Conservation (phyloP, 2,797 vertebrate species). For the Petrocephalus sullivani region DNA sequence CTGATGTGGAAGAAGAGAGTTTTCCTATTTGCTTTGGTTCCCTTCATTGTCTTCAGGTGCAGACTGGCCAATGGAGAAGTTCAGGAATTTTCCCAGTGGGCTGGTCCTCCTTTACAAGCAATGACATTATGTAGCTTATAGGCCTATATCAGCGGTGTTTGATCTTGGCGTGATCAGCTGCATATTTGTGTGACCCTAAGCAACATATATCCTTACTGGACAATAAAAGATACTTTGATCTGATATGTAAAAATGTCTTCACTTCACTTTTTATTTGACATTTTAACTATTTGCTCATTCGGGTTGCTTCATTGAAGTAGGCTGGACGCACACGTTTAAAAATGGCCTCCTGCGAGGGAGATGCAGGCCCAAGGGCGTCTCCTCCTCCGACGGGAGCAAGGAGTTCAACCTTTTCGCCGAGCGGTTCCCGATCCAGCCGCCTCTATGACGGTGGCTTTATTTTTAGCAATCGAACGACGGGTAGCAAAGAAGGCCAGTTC, state of each 20-base stretch:
- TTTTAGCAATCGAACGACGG: conserved; percentile 70
- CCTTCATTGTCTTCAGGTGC: conserved; percentile 31
- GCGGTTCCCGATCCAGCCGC: conserved; percentile 47
- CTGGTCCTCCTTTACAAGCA: neutral
- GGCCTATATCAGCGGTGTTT: neutral
- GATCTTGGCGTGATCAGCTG: neutral
- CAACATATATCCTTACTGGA: neutral
- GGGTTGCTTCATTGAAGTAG: neutral
- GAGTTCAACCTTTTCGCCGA: conserved; percentile 46
- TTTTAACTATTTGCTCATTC: neutral
- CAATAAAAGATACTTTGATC: neutral
- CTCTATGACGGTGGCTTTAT: conserved; percentile 60
- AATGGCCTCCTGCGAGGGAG: neutral
- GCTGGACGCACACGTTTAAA: neutral
- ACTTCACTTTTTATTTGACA: neutral
- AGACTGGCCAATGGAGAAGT: neutral
- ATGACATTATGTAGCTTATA: neutral
- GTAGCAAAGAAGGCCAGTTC: conserved; percentile 70
- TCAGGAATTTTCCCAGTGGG: neutral
- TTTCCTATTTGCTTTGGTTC: conserved; percentile 30
- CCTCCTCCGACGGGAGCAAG: conserved; percentile 49
- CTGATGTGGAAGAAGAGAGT: neutral
- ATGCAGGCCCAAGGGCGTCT: neutral
- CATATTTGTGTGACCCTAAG: neutral
- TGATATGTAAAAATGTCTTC: neutral